Evolutionary conservation across 2,888 invertebrate genomes (phyloP).

Genomic region (Junonia oenone): DNA sequence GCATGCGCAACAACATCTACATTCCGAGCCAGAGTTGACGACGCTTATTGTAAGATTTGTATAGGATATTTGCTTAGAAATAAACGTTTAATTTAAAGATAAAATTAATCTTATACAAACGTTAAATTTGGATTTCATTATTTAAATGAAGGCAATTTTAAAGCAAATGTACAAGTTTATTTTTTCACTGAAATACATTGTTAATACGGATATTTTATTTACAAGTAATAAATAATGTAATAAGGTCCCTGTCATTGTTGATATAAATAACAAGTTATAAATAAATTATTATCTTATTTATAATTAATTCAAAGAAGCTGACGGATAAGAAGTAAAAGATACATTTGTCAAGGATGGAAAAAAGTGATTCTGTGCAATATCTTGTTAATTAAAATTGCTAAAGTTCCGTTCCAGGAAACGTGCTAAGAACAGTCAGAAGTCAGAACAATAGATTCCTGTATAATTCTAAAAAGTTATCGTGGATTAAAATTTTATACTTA

Average conservation of each 20-base stretch:
- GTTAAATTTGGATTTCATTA: neutral
- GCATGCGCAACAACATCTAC: constrained; percentile 4
- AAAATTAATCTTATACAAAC: too few species aligned
- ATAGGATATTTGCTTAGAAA: neutral
- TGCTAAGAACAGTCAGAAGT: neutral
- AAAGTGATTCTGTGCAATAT: neutral
- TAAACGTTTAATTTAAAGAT: too few species aligned
- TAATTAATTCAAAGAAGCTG: constrained; percentile 2
- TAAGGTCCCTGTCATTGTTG: neutral
- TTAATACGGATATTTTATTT: neutral
- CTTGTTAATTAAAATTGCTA: neutral
- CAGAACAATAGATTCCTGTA: neutral
- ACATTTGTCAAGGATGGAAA: constrained; percentile 1
- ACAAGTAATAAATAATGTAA: neutral
- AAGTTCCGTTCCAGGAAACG: neutral
- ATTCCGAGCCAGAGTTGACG: neutral
- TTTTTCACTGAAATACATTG: too few species aligned
- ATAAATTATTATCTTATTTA: constrained; percentile 1
- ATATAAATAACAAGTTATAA: constrained; percentile 1
- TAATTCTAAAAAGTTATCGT: neutral
- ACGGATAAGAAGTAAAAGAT: neutral
- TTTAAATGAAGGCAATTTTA: neutral
- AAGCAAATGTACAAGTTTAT: neutral
- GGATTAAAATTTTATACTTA: too few species aligned
- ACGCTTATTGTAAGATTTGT: neutral